Evolutionary conservation across 2,888 invertebrate species (phyloP).

Genomic region (Mechanitis mazaeus): DNA sequence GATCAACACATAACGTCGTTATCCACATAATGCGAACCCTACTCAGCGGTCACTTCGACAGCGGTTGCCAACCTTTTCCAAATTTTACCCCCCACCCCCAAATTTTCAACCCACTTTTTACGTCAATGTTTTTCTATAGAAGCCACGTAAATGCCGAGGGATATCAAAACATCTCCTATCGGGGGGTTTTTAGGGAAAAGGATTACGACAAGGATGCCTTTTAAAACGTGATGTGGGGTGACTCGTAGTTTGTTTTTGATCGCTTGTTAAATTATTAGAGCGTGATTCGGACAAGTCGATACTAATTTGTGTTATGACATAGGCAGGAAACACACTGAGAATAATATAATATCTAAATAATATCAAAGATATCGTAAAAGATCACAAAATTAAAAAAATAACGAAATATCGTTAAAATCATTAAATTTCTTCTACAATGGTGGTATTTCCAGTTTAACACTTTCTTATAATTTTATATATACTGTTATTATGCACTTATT

Average conservation of each 20-base stretch:
- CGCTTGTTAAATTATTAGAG: conserved; percentile 30
- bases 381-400: too few species aligned
- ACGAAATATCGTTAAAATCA: too few species aligned
- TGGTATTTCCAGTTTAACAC: too few species aligned
- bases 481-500: too few species aligned
- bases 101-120: conserved; percentile 73
- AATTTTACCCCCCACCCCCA: conserved; percentile 44
- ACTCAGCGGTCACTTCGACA: conserved; percentile 76
- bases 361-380: too few species aligned
- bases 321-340: too few species aligned
- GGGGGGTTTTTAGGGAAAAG: conserved; percentile 64
- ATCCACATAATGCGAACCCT: conserved; percentile 73
- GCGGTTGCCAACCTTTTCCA: conserved; percentile 64
- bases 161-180: conserved; percentile 75
- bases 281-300: conserved; percentile 27
- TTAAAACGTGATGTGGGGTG: conserved; percentile 41
- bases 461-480: too few species aligned
- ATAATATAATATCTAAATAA: too few species aligned
- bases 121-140: conserved; percentile 76
- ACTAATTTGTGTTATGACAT: conserved; percentile 17
- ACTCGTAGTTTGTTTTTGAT: conserved; percentile 33
- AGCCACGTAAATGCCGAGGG: conserved; percentile 64
- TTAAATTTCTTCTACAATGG: too few species aligned
- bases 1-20: conserved; percentile 76
- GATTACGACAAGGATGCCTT: conserved; percentile 57